Evolutionary conservation across 2,797 vertebrate genomes (phyloP), one percentile per base, ranked within the genome.

Genomic region (Psittacula derbiana): DNA sequence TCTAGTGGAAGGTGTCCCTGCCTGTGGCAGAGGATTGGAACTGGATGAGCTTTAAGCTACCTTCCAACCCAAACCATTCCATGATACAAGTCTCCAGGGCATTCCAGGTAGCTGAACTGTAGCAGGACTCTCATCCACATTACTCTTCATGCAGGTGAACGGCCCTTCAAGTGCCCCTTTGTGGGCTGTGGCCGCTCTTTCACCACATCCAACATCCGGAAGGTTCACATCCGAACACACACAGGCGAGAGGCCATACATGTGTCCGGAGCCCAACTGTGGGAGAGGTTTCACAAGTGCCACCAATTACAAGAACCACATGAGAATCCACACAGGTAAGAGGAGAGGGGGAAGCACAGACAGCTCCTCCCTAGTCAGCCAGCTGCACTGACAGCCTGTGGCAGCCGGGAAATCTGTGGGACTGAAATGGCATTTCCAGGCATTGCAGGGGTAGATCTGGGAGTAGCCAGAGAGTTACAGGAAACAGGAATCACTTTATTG

Each of bases 291-390:
- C 94, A 98, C 98, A 92, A 98, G 98, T 1, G 98, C 98, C 87
- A 98, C 98, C 93, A 98, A 98, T 94, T 98, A 98, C 97, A 98
- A 98, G 98, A 98, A 98, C 91, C 98, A 98, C 91, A 97, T 98
- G 97, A 98, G 98, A 96, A 98, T 98, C 89, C 98, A 98, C 96
- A 98, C 98, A 93, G 98, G 98, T 98, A 64, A 89, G 55, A 81
- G 70, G 72, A 20, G 46, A 78, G 24, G 66, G 57, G 40, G 49
- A 40, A 64, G 72, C 2, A 2, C 40, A 44, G 23, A 13, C 36
- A 14, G 62, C 23, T 73, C 30, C 30, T 50, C 41, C 65, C 82
- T 18, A 3, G 6, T n/a, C 47, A 20, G 66, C 16, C 41, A 57
- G 47, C 44, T 60, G 50, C 21, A 23, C 31, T 8, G 4, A 30